A percentile compares a stretch with the other conserved stretches of the same genome.
Conservation (phyloP, 2,888 invertebrate species). For the Xestia xanthographa region DNA sequence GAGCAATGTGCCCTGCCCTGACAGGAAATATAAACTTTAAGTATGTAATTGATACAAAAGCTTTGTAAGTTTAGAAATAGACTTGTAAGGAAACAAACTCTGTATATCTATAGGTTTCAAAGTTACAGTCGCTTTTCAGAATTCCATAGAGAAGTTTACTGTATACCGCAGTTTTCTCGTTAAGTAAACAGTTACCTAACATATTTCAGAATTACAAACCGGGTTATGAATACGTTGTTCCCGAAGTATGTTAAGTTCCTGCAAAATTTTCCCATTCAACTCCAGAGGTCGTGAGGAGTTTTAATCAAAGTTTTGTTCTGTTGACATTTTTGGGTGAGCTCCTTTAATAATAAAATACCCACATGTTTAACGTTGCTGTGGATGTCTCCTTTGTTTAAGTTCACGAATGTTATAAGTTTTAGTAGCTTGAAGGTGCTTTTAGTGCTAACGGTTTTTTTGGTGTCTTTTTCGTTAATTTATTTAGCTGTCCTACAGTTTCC, state of each 20-base stretch:
- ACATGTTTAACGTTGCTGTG: conserved; percentile 36
- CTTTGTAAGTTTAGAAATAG: too few relatives aligned
- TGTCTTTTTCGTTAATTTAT: not conserved
- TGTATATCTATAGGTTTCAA: not conserved
- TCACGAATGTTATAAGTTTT: conserved; percentile 23
- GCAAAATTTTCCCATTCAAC: conserved; percentile 61
- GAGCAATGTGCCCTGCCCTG: too few relatives aligned
- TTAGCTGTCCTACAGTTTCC: not conserved
- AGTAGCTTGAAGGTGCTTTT: conserved; percentile 11
- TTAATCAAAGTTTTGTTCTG: conserved; percentile 65
- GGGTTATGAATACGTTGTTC: conserved; percentile 58
- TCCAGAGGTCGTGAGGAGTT: conserved; percentile 52
- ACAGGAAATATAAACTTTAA: not conserved
- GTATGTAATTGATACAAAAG: too few relatives aligned
- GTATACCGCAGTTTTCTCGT: conserved; percentile 38
- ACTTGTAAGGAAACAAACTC: not conserved
- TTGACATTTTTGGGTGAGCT: conserved; percentile 61
- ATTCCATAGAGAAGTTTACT: not conserved
- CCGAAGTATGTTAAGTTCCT: conserved; percentile 56
- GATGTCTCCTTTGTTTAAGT: conserved; percentile 39
- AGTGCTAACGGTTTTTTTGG: not conserved
- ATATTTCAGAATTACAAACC: conserved; percentile 40
- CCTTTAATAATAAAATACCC: conserved; percentile 59
- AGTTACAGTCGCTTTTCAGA: not conserved
- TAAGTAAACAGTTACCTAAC: conserved; percentile 45